Evolutionary conservation across 2,888 invertebrate species (phyloP), one percentile per base, ranked within the genome.

Genomic region (Cremastinae sp.): DNA sequence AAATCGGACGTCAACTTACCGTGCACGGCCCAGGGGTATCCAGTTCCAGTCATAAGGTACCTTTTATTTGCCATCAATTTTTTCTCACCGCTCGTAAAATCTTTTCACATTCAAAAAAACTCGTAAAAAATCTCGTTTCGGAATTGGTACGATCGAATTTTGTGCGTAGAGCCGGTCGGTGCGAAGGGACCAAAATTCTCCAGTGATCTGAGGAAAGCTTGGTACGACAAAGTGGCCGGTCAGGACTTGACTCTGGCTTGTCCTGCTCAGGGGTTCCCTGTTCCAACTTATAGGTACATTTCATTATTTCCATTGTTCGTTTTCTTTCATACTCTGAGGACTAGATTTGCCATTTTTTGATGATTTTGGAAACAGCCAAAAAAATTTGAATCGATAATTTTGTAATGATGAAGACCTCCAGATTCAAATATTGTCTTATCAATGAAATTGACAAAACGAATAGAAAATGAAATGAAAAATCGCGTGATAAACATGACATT

Each of bases 21-120:
- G 84, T 95, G 95, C 89, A 93, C 93, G 86, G 94, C 94, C 73
- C 95, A 95, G 90, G 93, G 93, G 83, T 93, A 93, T 90, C 94
- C 94, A 83, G 91, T 93, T 87, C 94, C 94, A 74, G 90, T 91
- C 84, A 94, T 93, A 92, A 94, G 93, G 94, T 94, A 93, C 91
- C 76, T 3, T 28, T 28, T 41, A 12, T 12, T 39, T 70, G 37
- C 72, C 61, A 55, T 55, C 14, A 51, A 62, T 55, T 74, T 49
- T 14, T n/a, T 37, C 2, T 16, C 16, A 5, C 16, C 1, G 47
- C 12, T 43, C 43, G 18, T 39, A 41, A 37, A 10, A 18, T 8
- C 22, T 28, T 22, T 10, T n/a, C 2, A 9, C n/a, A 5, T 41
- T 16, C 8, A 28, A 58, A 1, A 12, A 2, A 20, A 8, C n/a